These are phyloP conservation scores for Stegodyphus mimosarum DNA, from an alignment of 1,140 invertebrate genomes.

Conservation along the genomic window DNA sequence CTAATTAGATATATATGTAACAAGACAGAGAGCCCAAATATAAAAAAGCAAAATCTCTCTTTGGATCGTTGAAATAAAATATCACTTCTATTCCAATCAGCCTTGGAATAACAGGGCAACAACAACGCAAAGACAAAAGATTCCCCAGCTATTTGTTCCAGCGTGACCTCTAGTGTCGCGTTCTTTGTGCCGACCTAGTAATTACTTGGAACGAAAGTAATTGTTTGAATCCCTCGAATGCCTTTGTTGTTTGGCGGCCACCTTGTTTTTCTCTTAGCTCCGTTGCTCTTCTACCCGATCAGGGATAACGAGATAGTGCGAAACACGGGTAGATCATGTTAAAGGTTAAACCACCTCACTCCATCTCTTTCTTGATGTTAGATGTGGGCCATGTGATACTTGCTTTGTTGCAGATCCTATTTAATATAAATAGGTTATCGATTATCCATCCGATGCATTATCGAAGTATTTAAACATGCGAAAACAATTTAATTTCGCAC, in stretches of 20 bases:
- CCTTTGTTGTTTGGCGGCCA: slow-evolving; percentile 10
- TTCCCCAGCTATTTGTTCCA: slow-evolving; percentile 14
- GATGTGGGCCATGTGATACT: no score
- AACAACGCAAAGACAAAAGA: slow-evolving; percentile 13
- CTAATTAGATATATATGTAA: no score
- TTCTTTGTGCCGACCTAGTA: slow-evolving; percentile 19
- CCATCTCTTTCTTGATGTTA: no score
- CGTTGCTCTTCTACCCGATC: neutral
- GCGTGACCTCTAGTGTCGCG: neutral
- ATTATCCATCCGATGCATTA: no score
- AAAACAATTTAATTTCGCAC: no score
- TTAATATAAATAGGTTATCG: no score
- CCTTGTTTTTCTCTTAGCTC: slow-evolving; percentile 2
- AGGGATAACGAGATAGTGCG: neutral
- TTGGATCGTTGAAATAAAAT: slow-evolving; percentile 16
- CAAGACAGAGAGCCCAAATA: no score
- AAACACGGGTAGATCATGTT: slow-evolving; percentile 1
- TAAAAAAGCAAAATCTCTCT: no score
- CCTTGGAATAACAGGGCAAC: slow-evolving; percentile 12
- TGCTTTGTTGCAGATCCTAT: no score
- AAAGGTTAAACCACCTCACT: neutral
- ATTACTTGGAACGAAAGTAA: slow-evolving; percentile 33
- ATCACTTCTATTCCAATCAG: slow-evolving; percentile 8
- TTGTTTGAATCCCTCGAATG: slow-evolving; percentile 33
- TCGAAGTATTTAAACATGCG: no score